phyloP scores from a whole-genome alignment of 2,113 vertebrate species.

The Tragelaphus scriptus region DNA sequence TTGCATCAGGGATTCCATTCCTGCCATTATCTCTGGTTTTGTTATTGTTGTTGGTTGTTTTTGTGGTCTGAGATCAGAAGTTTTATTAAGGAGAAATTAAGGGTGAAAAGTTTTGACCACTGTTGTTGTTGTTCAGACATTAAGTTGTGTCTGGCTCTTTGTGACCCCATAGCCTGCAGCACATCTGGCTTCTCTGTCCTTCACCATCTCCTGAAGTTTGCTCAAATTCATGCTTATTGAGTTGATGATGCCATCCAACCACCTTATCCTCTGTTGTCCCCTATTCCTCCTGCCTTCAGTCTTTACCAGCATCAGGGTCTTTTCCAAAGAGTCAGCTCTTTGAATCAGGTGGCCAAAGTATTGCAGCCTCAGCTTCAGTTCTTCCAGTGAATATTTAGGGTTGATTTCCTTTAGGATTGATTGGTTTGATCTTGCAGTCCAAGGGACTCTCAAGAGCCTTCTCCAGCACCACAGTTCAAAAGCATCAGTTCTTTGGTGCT shows the following conservation, averaged over 20 bases:
- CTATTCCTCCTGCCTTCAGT: not conserved
- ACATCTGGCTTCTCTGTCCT: not conserved
- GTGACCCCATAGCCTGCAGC: not conserved
- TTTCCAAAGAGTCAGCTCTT: not conserved
- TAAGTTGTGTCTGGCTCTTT: not conserved
- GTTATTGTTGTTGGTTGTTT: not conserved
- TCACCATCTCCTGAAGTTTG: not conserved
- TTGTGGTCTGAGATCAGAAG: not conserved
- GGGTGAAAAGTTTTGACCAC: not conserved
- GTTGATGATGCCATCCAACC: not conserved
- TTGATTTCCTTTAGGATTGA: not conserved
- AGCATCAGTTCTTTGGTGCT: not conserved
- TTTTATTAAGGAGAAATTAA: slow-evolving; percentile 46
- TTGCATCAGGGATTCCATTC: not conserved
- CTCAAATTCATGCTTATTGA: not conserved
- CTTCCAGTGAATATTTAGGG: not conserved
- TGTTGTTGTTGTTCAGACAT: not conserved
- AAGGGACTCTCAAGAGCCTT: not conserved
- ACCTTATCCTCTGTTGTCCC: not conserved
- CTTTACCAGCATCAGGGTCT: not conserved
- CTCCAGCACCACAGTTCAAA: not conserved
- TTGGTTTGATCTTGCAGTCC: not conserved
- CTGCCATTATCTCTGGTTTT: not conserved
- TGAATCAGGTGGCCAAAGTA: not conserved
- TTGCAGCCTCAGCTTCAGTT: not conserved